Conservation (phyloP, 2,888 invertebrate genomes). For the Oligia fasciuncula region DNA sequence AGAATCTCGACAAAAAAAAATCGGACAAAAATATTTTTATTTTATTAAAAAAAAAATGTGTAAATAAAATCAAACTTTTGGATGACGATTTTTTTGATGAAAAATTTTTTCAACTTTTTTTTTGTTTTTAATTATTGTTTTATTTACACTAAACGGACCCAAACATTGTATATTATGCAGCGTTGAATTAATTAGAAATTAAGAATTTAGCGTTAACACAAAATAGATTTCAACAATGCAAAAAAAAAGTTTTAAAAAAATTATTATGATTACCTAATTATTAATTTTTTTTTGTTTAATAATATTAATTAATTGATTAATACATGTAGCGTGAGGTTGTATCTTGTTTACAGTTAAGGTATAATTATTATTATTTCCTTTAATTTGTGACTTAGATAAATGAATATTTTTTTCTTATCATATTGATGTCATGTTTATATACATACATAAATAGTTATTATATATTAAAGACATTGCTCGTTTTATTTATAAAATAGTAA, state of each 20-base stretch:
- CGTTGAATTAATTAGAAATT: slow-evolving; percentile 77
- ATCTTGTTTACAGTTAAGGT: slow-evolving; percentile 82
- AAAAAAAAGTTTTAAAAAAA: slow-evolving; percentile 68
- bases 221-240: slow-evolving; percentile 76
- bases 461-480: slow-evolving; percentile 84
- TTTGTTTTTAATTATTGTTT: slow-evolving; percentile 68
- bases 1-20: slow-evolving; percentile 79
- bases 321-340: slow-evolving; percentile 88
- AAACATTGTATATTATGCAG: slow-evolving; percentile 83
- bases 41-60: slow-evolving; percentile 68
- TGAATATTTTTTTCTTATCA: slow-evolving; percentile 87
- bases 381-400: slow-evolving; percentile 87
- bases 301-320: slow-evolving; percentile 71
- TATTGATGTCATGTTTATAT: slow-evolving; percentile 89
- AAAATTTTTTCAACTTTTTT: slow-evolving; percentile 1
- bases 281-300: slow-evolving; percentile 60
- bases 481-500: slow-evolving; percentile 77
- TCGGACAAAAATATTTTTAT: slow-evolving; percentile 35
- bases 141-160: slow-evolving; percentile 79
- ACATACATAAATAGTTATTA: slow-evolving; percentile 90
- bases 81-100: slow-evolving; percentile 52
- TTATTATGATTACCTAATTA: slow-evolving; percentile 69
- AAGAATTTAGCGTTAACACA: slow-evolving; percentile 79
- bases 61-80: slow-evolving; percentile 83
- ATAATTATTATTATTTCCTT: slow-evolving; percentile 76